Evolutionary conservation across 2,888 invertebrate genomes (phyloP), one percentile per base, ranked within the genome.

Genomic region (Bellardia pandia): DNA sequence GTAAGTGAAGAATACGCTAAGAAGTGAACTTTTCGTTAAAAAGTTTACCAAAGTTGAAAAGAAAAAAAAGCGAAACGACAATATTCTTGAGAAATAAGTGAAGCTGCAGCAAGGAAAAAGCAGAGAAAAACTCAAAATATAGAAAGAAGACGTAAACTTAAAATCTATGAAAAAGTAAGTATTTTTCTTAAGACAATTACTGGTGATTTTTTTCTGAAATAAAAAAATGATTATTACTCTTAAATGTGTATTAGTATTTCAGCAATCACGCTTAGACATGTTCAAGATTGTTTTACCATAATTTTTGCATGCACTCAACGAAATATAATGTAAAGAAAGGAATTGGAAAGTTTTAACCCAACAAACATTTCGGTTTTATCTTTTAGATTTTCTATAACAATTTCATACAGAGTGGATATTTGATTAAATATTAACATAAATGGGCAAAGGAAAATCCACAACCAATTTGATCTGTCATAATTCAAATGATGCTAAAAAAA

Each of bases 371-470:
- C 45, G 37, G 0, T 60, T 72, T 64, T 64, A 23, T 72, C 4
- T 80, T 74, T 74, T 81, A 81, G 80, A 74, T 37, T 8, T 68
- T 48, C 37, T 40, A 33, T 51, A 45, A 71, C 48, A 72, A 23
- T 23, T 66, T 60, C 16, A 80, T 69, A 62, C 33, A 69, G 74
- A 51, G 40, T 75, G 75, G 74, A 64, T 2, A 60, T 66, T 79
- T 48, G 6, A 74, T 53, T 66, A 45, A 64, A 78, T 51, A 78
- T 56, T 71, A 68, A 69, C 62, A 82, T 87, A 87, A 87, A 87
- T 87, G 87, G 87, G 87, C 69, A 85, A 87, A 78, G 87, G 82
- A 64, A 87, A 69, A n/a, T 71, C 42, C 9, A 71, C 78, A 33
- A 58, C 85, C 78, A 51, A 85, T 66, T 75, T 69, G 5, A 48